Evolutionary conservation across 2,888 invertebrate species (phyloP), one percentile per base, ranked within the genome.

Genomic region (Phorcus lineatus): DNA sequence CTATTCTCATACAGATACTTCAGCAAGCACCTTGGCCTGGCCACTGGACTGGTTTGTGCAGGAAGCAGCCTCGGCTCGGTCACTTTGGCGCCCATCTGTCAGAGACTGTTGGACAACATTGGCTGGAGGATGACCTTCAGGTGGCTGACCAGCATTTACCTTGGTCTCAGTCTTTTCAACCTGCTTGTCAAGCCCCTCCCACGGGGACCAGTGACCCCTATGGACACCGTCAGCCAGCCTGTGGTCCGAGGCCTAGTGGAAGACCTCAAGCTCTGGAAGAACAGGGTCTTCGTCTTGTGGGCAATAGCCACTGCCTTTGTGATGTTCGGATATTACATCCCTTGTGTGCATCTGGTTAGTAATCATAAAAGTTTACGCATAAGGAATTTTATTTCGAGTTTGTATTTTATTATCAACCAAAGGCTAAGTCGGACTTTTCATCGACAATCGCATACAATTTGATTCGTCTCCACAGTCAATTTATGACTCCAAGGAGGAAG

Each of bases 261-360:
- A 31, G 89, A 90, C 24, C 76, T 89, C n/a, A 84, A 86, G 54
- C 84, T 90, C 11, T 90, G 90, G 89, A 90, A 90, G 82, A 89
- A 89, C 83, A 74, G 86, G 31, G 88, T 89, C 22, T 91, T 88
- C 79, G 80, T 88, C 0, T 74, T 90, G 36, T 91, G 91, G 91
- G 85, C 86, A 0, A 28, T 85, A 1, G 85, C 88, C 6, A 87
- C 89, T n/a, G 81, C 88, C 17, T 80, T 85, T n/a, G 90, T 86
- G 11, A 89, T 89, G 89, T 91, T 91, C 81, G 91, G 91, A 0
- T 90, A 89, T 77, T 89, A 88, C 79, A 88, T 91, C 52, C 90
- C 90, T 1, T 89, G 89, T 74, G 89, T 91, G 2, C 90, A 90
- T 84, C 80, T 91, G 83, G 91, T 91, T 82, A 88, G 88, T 85